Evolutionary conservation across 2,888 invertebrate genomes (phyloP).

Genomic region (Keiferia lycopersicella): DNA sequence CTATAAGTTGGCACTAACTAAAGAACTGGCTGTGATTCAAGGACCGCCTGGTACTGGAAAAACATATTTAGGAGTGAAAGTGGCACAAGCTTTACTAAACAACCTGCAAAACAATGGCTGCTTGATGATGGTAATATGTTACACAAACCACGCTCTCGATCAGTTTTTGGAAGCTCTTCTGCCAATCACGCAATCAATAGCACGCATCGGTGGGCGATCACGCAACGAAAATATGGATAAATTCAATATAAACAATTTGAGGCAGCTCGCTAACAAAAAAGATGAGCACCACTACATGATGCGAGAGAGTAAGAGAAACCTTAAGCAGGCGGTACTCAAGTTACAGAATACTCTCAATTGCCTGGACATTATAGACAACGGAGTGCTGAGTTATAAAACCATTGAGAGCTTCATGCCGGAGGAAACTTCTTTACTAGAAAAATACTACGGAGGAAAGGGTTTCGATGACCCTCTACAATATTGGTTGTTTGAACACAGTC

Average conservation of each 20-base stretch:
- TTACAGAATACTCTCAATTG: constrained; percentile 45
- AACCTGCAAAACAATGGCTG: constrained; percentile 62
- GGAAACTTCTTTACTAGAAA: constrained; percentile 33
- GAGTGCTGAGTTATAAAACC: constrained; percentile 43
- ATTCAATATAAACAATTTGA: constrained; percentile 68
- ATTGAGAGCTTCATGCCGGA: too few species aligned
- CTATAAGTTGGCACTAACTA: constrained; percentile 83
- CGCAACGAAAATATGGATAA: constrained; percentile 71
- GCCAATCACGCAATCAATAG: constrained; percentile 78
- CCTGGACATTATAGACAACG: constrained; percentile 49
- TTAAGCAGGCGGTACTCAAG: constrained; percentile 40
- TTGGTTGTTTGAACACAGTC: constrained; percentile 55
- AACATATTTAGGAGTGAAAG: constrained; percentile 88
- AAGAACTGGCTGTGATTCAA: constrained; percentile 88
- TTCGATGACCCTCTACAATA: constrained; percentile 43
- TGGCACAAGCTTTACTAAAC: constrained; percentile 84
- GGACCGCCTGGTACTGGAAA: constrained; percentile 95
- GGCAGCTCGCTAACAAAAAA: constrained; percentile 43
- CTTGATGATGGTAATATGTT: constrained; percentile 88
- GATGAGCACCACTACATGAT: constrained; percentile 5
- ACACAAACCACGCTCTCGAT: constrained; percentile 92
- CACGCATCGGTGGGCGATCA: constrained; percentile 86
- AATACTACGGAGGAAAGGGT: constrained; percentile 37
- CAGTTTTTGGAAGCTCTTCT: constrained; percentile 88
- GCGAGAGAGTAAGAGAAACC: constrained; percentile 16